A percentile compares a stretch with the other conserved stretches of the same genome.
These are phyloP conservation scores for Bubo blakistoni DNA, from an alignment of 2,113 vertebrate species.

Conservation along the genomic window DNA sequence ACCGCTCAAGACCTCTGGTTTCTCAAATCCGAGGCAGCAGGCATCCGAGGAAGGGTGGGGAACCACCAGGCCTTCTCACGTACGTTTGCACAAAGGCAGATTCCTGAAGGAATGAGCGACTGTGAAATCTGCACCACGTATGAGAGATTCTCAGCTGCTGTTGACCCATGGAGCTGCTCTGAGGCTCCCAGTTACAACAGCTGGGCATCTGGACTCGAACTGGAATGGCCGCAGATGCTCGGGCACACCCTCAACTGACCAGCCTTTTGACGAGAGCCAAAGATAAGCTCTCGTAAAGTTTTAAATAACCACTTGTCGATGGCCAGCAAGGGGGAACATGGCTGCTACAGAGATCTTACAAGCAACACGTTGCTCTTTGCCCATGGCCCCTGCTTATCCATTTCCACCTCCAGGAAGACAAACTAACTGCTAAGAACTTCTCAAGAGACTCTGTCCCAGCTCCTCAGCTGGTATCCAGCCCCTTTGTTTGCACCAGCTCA, in stretches of 20 bases:
- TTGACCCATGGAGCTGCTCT: not conserved
- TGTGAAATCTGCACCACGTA: accelerated
- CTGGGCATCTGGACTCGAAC: not conserved
- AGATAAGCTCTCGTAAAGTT: not conserved
- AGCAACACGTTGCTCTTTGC: not conserved
- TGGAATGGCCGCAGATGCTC: not conserved
- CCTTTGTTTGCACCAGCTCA: not conserved
- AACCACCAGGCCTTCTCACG: not conserved
- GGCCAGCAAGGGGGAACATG: not conserved
- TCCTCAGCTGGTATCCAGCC: not conserved
- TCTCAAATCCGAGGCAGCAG: not conserved
- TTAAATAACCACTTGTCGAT: not conserved
- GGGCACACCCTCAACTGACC: not conserved
- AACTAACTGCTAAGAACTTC: not conserved
- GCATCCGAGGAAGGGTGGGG: not conserved
- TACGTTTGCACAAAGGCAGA: not conserved
- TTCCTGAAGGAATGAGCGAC: not conserved
- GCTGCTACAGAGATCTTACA: not conserved
- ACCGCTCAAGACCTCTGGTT: not conserved
- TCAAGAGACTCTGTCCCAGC: not conserved
- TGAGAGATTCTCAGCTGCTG: slow-evolving; percentile 38
- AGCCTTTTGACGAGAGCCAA: accelerated
- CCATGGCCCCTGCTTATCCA: not conserved
- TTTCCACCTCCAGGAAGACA: not conserved
- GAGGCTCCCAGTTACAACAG: not conserved